Evolutionary conservation across 2,113 vertebrate species (phyloP).

Genomic region (Mobula hypostoma): DNA sequence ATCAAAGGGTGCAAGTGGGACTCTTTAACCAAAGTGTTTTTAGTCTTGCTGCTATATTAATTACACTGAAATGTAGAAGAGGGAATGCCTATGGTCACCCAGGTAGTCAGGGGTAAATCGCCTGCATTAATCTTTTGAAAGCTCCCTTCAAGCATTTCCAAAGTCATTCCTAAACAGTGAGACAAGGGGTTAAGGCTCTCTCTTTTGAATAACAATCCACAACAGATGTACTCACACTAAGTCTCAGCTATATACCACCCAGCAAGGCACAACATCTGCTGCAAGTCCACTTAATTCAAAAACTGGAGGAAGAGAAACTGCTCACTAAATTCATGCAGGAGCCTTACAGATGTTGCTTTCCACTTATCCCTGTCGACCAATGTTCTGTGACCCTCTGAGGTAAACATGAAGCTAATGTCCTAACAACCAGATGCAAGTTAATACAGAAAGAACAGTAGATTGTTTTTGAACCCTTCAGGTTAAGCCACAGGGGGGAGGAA

Average conservation of each 20-base stretch:
- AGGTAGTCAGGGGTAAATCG: constrained; percentile 15
- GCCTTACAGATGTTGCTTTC: constrained; percentile 48
- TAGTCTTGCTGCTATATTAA: constrained; percentile 22
- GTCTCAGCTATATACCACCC: constrained; percentile 45
- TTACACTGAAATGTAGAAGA: constrained; percentile 29
- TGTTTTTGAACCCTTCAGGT: background rate
- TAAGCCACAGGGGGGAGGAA: too few species aligned
- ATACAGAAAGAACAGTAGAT: constrained; percentile 14
- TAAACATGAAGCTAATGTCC: constrained; percentile 59
- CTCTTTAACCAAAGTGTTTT: background rate
- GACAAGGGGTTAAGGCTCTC: constrained; percentile 27
- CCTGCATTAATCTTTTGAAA: constrained; percentile 14
- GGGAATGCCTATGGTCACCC: background rate
- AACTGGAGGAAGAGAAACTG: constrained; percentile 54
- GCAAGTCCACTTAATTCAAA: constrained; percentile 57
- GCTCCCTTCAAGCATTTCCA: background rate
- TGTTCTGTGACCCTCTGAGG: constrained; percentile 50
- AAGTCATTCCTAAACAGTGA: background rate
- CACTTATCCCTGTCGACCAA: constrained; percentile 50
- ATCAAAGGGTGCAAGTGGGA: background rate
- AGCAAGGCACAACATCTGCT: constrained; percentile 64
- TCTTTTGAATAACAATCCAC: constrained; percentile 41
- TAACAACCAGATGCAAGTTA: constrained; percentile 43
- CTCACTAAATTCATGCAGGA: constrained; percentile 54
- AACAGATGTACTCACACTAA: constrained; percentile 41